Evolutionary conservation across 1,140 invertebrate genomes (phyloP).

Genomic region (Trichoplusia ni): DNA sequence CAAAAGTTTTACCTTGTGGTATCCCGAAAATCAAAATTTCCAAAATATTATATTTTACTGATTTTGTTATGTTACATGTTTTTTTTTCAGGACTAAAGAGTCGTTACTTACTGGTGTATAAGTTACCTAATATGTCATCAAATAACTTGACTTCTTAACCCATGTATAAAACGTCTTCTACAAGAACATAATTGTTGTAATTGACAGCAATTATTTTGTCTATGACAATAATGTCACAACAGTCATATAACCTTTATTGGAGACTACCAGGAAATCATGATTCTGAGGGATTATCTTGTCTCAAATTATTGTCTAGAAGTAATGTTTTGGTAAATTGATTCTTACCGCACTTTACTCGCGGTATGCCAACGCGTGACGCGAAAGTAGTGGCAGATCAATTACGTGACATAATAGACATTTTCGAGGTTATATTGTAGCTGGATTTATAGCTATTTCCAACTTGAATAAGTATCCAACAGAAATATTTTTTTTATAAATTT

Average conservation of each 20-base stretch:
- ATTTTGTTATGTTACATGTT: no score
- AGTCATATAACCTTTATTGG: not conserved
- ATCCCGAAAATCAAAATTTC: no score
- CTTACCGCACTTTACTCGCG: conserved; percentile 12
- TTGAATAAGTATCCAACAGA: conserved; percentile 1
- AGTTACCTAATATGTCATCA: no score
- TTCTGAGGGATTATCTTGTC: conserved; percentile 11
- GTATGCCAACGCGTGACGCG: conserved; percentile 5
- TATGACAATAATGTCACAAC: conserved; percentile 24
- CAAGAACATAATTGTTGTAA: conserved; percentile 11
- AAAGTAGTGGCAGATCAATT: conserved; percentile 24
- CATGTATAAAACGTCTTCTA: no score
- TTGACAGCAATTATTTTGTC: conserved; percentile 9
- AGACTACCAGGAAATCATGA: conserved; percentile 22
- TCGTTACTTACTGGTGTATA: no score
- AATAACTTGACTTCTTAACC: no score
- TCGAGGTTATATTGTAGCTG: conserved; percentile 10
- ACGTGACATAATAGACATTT: conserved; percentile 23
- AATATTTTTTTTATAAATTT: no score
- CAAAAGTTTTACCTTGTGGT: no score
- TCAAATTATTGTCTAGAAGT: conserved; percentile 4
- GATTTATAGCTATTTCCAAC: not conserved
- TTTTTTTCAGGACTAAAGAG: no score
- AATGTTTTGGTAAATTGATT: conserved; percentile 23
- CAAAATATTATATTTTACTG: no score